Evolutionary conservation across 2,113 vertebrate species (phyloP), one percentile per base, ranked within the genome.

Genomic region (Pleuronectes platessa): DNA sequence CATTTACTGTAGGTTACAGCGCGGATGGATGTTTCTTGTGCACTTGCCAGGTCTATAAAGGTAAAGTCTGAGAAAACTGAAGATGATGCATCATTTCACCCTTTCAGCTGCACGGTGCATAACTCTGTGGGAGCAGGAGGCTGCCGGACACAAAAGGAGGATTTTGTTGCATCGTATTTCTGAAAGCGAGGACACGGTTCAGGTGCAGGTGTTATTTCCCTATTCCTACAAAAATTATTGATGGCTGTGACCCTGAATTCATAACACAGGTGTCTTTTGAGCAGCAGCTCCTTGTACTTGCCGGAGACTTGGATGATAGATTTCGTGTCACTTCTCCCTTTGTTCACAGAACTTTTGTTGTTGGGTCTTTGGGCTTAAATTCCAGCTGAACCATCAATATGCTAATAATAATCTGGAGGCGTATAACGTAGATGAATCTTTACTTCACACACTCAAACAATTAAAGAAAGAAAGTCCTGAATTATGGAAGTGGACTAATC

Each of bases 281-380:
- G 61, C 67, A 82, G 70, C 59, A 78, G 71, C 71, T 40, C 40
- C 23, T 42, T 51, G 23, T 67, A 27, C n/a, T 59, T 68, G 62
- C 24, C 63, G 6, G 49, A 61, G 7, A 15, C 26, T 49, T 79
- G 5, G 67, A 60, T 2, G 64, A 76, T 21, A 20, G 20, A 73
- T 68, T 72, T 71, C 13, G 24, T n/a, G 24, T 67, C 68, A 76
- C 11, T 3, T 49, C 14, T 40, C 6, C 14, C 20, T 40, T 71
- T 75, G 31, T 64, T 71, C 8, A 15, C 35, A 37, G 24, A 60
- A 23, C 4, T 54, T 61, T 59, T 58, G 24, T 15, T 68, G 24
- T 70, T 55, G 54, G 5, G 35, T 20, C 11, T 21, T 24, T 60
- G n/a, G 81, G 21, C 47, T 53, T 55, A 6, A 74, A 54, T 64